phyloP scores from a whole-genome alignment of 2,797 vertebrate genomes.

The Clarias laeviceps region DNA sequence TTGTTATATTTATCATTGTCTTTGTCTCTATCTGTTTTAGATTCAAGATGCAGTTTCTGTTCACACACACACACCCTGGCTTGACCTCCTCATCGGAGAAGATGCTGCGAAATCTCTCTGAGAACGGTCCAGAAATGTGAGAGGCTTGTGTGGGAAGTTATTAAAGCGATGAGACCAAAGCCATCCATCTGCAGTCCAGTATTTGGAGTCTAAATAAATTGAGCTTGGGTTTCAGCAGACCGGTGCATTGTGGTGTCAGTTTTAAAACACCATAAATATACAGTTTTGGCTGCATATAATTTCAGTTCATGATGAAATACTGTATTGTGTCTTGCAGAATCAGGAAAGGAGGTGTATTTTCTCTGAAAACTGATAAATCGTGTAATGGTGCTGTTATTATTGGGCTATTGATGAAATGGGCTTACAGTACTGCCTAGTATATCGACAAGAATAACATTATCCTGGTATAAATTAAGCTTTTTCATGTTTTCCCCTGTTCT shows the following conservation, averaged over 20 bases:
- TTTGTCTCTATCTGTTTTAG: constrained; percentile 34
- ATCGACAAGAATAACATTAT: neutral
- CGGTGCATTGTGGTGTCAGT: neutral
- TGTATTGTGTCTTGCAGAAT: constrained; percentile 23
- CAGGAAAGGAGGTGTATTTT: constrained; percentile 9
- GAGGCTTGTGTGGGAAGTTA: constrained; percentile 19
- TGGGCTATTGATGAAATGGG: neutral
- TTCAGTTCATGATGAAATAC: constrained; percentile 18
- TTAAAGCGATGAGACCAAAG: constrained; percentile 10
- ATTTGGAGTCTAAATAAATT: constrained; percentile 14
- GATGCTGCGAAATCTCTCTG: constrained; percentile 15
- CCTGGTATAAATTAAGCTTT: neutral
- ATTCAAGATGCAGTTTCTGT: constrained; percentile 9
- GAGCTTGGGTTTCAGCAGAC: neutral
- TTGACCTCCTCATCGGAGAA: constrained; percentile 28
- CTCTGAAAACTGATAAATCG: constrained; percentile 1
- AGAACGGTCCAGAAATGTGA: constrained; percentile 6
- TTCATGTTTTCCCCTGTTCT: neutral
- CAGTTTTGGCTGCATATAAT: constrained; percentile 13
- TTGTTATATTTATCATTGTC: constrained; percentile 17
- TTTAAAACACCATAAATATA: constrained; percentile 22
- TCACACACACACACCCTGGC: neutral
- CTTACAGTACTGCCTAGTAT: neutral
- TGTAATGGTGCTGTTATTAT: constrained; percentile 6
- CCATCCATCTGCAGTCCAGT: constrained; percentile 19